These are phyloP conservation scores for Callinectes sapidus DNA, from an alignment of 2,888 invertebrate species.

Conservation along the genomic window DNA sequence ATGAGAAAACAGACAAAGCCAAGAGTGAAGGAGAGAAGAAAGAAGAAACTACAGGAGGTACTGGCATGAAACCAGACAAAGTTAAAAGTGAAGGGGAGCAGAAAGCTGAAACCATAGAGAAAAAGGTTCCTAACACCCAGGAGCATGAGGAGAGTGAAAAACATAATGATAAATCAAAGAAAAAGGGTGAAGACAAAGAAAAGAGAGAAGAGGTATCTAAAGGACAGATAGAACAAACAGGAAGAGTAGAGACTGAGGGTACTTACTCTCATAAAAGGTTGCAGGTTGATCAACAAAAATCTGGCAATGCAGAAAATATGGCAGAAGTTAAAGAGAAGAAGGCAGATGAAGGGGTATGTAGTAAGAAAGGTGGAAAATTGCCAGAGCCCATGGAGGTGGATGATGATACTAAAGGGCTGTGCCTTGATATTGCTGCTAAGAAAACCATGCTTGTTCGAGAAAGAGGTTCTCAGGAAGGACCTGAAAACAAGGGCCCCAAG, in stretches of 20 bases:
- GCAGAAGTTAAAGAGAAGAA: conserved; percentile 31
- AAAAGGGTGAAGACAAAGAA: conserved; percentile 8
- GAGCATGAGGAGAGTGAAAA: background rate
- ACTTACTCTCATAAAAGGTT: background rate
- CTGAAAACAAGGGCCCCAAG: conserved; percentile 37
- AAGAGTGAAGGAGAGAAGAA: background rate
- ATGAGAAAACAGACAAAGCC: background rate
- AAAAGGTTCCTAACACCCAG: background rate
- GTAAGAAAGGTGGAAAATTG: background rate
- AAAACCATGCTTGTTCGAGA: conserved; percentile 39
- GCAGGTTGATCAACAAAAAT: conserved; percentile 12
- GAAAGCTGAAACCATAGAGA: background rate
- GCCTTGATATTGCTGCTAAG: conserved; percentile 53
- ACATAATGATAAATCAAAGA: background rate
- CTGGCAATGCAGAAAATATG: background rate
- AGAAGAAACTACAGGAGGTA: background rate
- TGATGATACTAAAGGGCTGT: conserved; percentile 45
- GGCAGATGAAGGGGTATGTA: background rate
- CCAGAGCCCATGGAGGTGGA: conserved; percentile 25
- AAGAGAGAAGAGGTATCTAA: background rate
- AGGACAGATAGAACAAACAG: background rate
- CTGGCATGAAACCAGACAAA: background rate
- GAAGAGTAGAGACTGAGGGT: background rate
- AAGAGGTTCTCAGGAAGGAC: conserved; percentile 35
- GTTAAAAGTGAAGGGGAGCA: background rate